These are phyloP conservation scores for Eclectus roratus DNA, from an alignment of 2,113 vertebrate species.

Conservation along the genomic window DNA sequence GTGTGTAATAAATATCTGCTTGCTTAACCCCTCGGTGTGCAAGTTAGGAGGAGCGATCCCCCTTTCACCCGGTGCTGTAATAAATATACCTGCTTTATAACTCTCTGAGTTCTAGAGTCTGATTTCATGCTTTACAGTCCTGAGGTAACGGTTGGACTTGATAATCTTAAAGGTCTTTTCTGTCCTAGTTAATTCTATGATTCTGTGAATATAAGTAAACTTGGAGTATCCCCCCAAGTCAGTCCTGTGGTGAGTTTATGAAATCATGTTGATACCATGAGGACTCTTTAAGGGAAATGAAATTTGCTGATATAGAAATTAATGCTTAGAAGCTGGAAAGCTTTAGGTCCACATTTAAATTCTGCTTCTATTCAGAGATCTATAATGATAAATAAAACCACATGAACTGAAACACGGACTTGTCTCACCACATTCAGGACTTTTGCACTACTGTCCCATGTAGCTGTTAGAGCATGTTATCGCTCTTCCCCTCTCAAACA, in stretches of 20 bases:
- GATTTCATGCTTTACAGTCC: background rate
- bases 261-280: background rate
- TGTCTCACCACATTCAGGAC: background rate
- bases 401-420: background rate
- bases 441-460: background rate
- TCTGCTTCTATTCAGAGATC: background rate
- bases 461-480: background rate
- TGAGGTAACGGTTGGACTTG: background rate
- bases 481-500: accelerated
- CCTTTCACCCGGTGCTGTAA: too few relatives aligned
- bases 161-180: background rate
- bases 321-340: background rate
- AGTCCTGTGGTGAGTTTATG: background rate
- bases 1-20: too few relatives aligned
- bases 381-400: background rate
- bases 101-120: too few relatives aligned
- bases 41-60: too few relatives aligned
- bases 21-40: too few relatives aligned
- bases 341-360: background rate
- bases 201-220: background rate
- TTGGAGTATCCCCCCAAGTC: accelerated
- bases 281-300: background rate
- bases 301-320: background rate
- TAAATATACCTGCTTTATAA: too few relatives aligned
- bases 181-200: background rate